Evolutionary conservation across 2,797 vertebrate species (phyloP).

Genomic region (Tiaroga cobitis): DNA sequence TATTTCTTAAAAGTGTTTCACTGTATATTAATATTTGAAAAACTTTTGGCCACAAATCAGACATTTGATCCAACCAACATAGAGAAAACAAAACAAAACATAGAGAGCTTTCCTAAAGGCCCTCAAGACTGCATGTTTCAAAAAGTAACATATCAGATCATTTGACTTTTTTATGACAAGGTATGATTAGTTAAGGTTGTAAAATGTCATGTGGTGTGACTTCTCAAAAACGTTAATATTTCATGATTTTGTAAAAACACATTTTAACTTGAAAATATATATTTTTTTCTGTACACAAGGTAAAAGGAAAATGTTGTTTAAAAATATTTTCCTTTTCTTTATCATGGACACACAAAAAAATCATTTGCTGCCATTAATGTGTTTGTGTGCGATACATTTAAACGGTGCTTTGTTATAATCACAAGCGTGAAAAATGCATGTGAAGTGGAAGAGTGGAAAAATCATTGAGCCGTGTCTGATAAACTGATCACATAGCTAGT

Average conservation of each 20-base stretch:
- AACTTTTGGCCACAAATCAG: not conserved
- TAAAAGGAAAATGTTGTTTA: not conserved
- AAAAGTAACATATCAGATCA: not conserved
- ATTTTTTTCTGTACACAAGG: not conserved
- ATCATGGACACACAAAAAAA: not conserved
- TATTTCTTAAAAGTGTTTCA: not conserved
- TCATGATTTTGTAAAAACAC: not conserved
- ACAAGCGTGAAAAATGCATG: constrained; percentile 28
- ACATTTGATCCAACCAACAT: not conserved
- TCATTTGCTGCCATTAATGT: not conserved
- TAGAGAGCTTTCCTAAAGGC: not conserved
- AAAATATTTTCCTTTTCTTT: not conserved
- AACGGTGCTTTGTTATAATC: constrained; percentile 29
- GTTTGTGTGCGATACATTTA: not conserved
- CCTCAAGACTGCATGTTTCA: not conserved
- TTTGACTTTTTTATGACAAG: not conserved
- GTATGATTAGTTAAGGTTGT: not conserved
- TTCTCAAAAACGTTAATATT: not conserved
- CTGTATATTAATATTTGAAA: not conserved
- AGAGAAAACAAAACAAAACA: not conserved
- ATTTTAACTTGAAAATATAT: not conserved
- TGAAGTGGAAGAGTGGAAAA: constrained; percentile 35
- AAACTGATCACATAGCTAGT: constrained; percentile 42
- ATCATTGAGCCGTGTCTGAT: constrained; percentile 41
- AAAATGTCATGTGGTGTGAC: not conserved